Evolutionary conservation across 2,888 invertebrate genomes (phyloP).

Genomic region (Spodoptera littoralis): DNA sequence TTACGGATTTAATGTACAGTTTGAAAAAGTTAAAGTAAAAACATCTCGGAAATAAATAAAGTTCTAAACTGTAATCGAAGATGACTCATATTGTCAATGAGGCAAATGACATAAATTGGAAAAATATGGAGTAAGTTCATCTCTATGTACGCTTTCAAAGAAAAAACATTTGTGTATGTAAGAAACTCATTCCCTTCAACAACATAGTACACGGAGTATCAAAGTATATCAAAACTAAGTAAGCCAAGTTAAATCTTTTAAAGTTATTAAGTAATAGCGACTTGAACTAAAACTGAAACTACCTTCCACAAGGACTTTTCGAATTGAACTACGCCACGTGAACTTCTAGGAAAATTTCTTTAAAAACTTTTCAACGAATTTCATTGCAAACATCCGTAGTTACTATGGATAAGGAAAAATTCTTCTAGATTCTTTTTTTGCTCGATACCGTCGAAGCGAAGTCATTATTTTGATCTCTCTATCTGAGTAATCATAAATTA

Average conservation of each 20-base stretch:
- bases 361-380: constrained; percentile 13
- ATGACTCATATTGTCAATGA: too few relatives aligned
- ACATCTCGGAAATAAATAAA: too few relatives aligned
- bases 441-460: too few relatives aligned
- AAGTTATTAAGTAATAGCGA: constrained; percentile 44
- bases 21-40: too few relatives aligned
- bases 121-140: too few relatives aligned
- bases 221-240: constrained; percentile 22
- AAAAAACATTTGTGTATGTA: too few relatives aligned
- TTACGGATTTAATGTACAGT: too few relatives aligned
- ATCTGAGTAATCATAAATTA: too few relatives aligned
- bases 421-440: neutral
- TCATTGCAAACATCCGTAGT: constrained; percentile 12
- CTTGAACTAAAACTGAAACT: constrained; percentile 36
- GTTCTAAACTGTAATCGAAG: too few relatives aligned
- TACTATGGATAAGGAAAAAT: constrained; percentile 9
- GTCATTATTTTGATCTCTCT: too few relatives aligned
- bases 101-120: too few relatives aligned
- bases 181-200: constrained; percentile 1
- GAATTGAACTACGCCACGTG: constrained; percentile 30
- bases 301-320: constrained; percentile 26
- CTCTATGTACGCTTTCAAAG: too few relatives aligned
- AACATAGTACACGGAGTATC: neutral
- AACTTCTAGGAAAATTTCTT: constrained; percentile 24
- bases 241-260: constrained; percentile 38